Base-by-base conservation (phyloP, 2,888 invertebrate species). In the Epinotia ramella region DNA sequence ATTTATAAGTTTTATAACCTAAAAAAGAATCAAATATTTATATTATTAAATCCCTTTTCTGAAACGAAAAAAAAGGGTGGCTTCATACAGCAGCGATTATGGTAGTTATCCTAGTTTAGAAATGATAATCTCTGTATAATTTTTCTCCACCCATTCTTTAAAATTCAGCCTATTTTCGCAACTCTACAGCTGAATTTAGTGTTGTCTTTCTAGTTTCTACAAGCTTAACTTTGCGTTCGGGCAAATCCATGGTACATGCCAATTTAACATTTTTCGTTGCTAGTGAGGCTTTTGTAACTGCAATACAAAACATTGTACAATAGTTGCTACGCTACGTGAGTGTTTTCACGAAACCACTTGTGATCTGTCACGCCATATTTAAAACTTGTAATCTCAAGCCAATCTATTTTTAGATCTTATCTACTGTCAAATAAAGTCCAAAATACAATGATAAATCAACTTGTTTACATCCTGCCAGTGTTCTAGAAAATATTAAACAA, bases 391-490 rank as follows among this genome's bases (percentile, higher is more conserved):
- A 65, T 24, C n/a, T 16, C 0, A 16, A 44, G 12, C 16, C 16
- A 44, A 40, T n/a, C 1, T n/a, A 24, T 53, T 59, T 20, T 46
- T 4, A 11, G n/a, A 65, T n/a, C 40, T 40, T 65, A 70, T 16
- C 0, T 0, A 2, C 5, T 1, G 13, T 1, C 0, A 0, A 0
- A n/a, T 49, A 65, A 49, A 70, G 24, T 40, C 2, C 0, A n/a
- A 60, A 70, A 53, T 64, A 33, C 4, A 70, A 49, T 11, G 59
- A 20, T 28, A 9, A 40, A 40, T 40, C 3, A 44, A 24, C 59
- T 65, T 75, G 74, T 75, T 75, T 75, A 75, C 74, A 65, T 75
- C 57, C n/a, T 40, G 20, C 33, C 13, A 18, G 24, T 20, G 24
- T 67, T 59, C 24, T 65, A 12, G 69, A 64, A 69, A 59, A 59